Conservation (phyloP, 2,888 invertebrate species). For the Lasioglossum lativentre region DNA sequence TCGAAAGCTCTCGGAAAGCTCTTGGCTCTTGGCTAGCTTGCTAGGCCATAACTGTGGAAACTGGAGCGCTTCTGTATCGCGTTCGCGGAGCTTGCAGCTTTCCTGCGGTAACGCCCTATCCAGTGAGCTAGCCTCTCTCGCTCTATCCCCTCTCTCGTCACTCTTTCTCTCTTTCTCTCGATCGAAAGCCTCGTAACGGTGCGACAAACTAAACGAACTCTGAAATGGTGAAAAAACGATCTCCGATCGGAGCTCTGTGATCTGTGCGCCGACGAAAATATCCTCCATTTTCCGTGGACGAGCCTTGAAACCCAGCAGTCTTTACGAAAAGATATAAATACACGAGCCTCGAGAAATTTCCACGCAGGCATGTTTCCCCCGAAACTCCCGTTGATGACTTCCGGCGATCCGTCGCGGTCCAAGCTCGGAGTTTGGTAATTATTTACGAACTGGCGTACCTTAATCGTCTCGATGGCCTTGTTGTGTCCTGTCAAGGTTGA, state of each 20-base stretch:
- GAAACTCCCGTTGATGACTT: background rate
- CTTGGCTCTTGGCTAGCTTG: background rate
- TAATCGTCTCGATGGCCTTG: background rate
- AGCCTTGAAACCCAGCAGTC: background rate
- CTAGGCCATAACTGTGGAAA: background rate
- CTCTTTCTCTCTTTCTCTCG: background rate
- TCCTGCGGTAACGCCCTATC: constrained; percentile 31
- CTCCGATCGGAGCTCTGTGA: background rate
- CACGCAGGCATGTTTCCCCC: background rate
- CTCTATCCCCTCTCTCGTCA: background rate
- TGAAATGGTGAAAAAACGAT: background rate
- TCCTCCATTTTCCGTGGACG: background rate
- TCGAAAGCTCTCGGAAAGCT: constrained; percentile 2
- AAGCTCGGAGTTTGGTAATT: background rate
- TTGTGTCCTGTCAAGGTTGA: background rate
- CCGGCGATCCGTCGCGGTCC: background rate
- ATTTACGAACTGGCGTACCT: background rate
- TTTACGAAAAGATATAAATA: constrained; percentile 34
- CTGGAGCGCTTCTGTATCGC: background rate
- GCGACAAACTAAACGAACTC: background rate
- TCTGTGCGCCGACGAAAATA: background rate
- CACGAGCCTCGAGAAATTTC: background rate
- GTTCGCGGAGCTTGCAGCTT: background rate
- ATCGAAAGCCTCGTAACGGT: background rate
- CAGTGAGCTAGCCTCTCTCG: background rate